phyloP scores from a whole-genome alignment of 2,888 invertebrate species.

The Caenorhabditis sulstoni region DNA sequence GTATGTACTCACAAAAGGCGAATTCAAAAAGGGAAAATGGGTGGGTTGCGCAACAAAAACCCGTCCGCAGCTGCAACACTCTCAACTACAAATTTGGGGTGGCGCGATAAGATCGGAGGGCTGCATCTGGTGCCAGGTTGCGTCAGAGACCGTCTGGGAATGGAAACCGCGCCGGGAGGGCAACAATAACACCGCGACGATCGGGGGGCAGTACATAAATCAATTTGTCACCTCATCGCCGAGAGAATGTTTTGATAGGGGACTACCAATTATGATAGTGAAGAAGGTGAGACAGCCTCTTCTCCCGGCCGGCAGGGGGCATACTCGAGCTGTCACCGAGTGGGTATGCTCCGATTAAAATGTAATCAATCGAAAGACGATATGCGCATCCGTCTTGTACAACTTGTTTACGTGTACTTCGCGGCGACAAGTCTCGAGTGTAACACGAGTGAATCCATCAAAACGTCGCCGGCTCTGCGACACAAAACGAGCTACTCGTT shows the following conservation, averaged over 20 bases:
- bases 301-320: too few relatives aligned
- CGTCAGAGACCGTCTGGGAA: conserved; percentile 34
- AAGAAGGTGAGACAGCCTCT: conserved; percentile 3
- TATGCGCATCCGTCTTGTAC: conserved; percentile 50
- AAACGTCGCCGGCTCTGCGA: conserved; percentile 31
- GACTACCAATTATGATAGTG: conserved; percentile 20
- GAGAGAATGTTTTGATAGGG: conserved; percentile 45
- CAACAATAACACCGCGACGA: conserved; percentile 33
- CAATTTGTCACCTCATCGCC: conserved; percentile 53
- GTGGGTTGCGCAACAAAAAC: conserved; percentile 43
- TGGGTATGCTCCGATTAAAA: conserved; percentile 36
- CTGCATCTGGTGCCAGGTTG: conserved; percentile 54
- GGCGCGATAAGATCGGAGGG: conserved; percentile 35
- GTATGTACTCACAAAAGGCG: conserved; percentile 19
- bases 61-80: conserved; percentile 35
- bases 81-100: conserved; percentile 15
- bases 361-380: conserved; percentile 53
- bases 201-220: conserved; percentile 46
- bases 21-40: conserved; percentile 33
- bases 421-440: conserved; percentile 29
- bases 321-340: conserved; percentile 43
- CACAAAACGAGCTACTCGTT: too few relatives aligned
- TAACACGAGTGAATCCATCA: conserved; percentile 49
- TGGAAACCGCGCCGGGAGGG: background rate
- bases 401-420: conserved; percentile 58